Conservation (phyloP, 2,888 invertebrate genomes). For the Cyaniris semiargus region DNA sequence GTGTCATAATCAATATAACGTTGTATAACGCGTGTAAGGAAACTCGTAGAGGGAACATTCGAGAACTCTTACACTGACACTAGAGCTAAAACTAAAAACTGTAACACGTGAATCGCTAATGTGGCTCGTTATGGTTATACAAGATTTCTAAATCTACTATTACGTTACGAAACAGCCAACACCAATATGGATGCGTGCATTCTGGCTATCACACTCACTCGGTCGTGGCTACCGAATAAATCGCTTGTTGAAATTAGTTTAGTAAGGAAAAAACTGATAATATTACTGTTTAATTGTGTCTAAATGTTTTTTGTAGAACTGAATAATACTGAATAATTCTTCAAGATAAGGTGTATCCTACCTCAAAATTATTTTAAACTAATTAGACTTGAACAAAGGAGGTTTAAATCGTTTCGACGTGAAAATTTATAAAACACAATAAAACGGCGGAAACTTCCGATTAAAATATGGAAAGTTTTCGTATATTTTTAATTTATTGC, state of each 20-base stretch:
- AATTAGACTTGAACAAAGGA: neutral
- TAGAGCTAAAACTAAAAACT: conserved; percentile 30
- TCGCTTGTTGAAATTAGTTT: neutral
- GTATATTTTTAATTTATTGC: neutral
- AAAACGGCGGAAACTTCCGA: neutral
- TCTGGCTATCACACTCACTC: conserved; percentile 13
- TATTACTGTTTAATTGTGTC: neutral
- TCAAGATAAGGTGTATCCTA: too few species aligned
- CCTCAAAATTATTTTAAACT: neutral
- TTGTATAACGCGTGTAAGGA: neutral
- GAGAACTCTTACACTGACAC: conserved; percentile 18
- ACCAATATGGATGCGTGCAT: conserved; percentile 27
- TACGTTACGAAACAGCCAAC: conserved; percentile 29
- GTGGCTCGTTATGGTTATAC: conserved; percentile 28
- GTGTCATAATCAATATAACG: neutral
- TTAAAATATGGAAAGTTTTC: neutral
- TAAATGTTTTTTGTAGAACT: neutral
- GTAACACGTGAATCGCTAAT: conserved; percentile 28
- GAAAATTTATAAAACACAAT: neutral
- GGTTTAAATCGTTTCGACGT: too few species aligned
- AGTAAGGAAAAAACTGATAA: neutral
- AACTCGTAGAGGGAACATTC: conserved; percentile 25
- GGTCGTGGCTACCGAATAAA: neutral
- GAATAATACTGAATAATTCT: too few species aligned
- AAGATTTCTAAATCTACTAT: conserved; percentile 31